Evolutionary conservation across 2,888 invertebrate genomes (phyloP), one percentile per base, ranked within the genome.

Genomic region (Stramonita haemastoma): DNA sequence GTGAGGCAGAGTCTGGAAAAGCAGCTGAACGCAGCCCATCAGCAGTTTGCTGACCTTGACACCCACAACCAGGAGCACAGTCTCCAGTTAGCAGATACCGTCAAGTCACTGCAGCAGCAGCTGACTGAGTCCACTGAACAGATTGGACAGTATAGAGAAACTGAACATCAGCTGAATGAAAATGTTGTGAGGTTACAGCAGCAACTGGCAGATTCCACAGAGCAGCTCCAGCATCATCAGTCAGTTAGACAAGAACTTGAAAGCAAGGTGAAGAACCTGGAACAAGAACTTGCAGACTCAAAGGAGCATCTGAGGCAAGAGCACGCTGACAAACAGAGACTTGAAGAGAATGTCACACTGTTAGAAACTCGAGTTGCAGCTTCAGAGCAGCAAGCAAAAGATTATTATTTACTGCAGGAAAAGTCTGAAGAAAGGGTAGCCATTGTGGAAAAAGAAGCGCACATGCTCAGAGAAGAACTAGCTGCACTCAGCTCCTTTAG

Each of bases 101-200:
- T 86, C 15, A 87, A 88, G 29, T 57, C 73, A 26, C 85, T 90
- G 22, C 87, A 79, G 79, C 88, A 85, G 29, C 84, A 90, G 66
- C 85, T 89, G 34, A n/a, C 70, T 46, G 46, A 87, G 26, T 73
- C 81, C 29, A 57, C 56, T 26, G 88, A 86, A n/a, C 87, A 90
- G 22, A 86, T 86, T 46, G 36, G n/a, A 56, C 60, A 56, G 13
- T 32, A 81, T 36, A 17, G 73, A 86, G 79, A 86, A 26, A 17
- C 46, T 26, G 86, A 29, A 22, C 85, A 57, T 19, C 85, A 88
- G 17, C 36, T 70, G 29, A 36, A 87, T 0, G 46, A 17, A 8
- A 36, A 22, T 22, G 32, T 89, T 8, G 70, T 22, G 17, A 32
- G 0, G 15, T 56, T 85, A 36, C 85, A 89, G n/a, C 89, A 89